Evolutionary conservation across 2,888 invertebrate genomes (phyloP), one percentile per base, ranked within the genome.

Genomic region (Heteromyza rotundicornis): DNA sequence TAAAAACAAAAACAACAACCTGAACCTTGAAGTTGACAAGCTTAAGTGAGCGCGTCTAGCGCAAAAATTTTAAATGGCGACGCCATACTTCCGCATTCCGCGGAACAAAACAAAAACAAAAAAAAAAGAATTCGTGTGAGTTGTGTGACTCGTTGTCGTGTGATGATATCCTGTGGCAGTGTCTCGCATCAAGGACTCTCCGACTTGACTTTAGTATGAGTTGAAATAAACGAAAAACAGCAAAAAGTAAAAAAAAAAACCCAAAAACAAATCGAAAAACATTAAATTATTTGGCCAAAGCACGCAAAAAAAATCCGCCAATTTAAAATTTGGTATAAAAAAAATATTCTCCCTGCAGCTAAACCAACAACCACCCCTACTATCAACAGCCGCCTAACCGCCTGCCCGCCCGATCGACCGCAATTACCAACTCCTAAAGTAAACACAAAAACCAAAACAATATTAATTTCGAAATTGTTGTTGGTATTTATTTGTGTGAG

Each of bases 191-290:
- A 47, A 47, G 47, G 47, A 47, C 20, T 3, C 47, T 47, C 19
- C n/a, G n/a, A n/a, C n/a, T 47, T 47, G 47, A 47, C 47, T 19
- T 47, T 20, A 47, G 47, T 47, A n/a, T 47, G 47, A 47, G 47
- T 14, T 19, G 40, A 8, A 40, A n/a, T 3, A 40, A n/a, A n/a
- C 5, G 40, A 8, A 14, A n/a, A 40, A 40, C 40, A 40, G 27
- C 27, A 5, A 27, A 27, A 27, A n/a, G n/a, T n/a, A n/a, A n/a
- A n/a, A n/a, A n/a, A n/a, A n/a, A n/a, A n/a, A n/a, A n/a, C n/a
- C n/a, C n/a, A n/a, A n/a, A n/a, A n/a, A n/a, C n/a, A n/a, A 40
- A n/a, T 3, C 5, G 40, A 8, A 14, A n/a, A 40, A 40, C 40
- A 40, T 5, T 10, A 5, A 27, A 27, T 7, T 40, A 40, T 40